Evolutionary conservation across 2,113 vertebrate genomes (phyloP).

Genomic region (Orycteropus afer): DNA sequence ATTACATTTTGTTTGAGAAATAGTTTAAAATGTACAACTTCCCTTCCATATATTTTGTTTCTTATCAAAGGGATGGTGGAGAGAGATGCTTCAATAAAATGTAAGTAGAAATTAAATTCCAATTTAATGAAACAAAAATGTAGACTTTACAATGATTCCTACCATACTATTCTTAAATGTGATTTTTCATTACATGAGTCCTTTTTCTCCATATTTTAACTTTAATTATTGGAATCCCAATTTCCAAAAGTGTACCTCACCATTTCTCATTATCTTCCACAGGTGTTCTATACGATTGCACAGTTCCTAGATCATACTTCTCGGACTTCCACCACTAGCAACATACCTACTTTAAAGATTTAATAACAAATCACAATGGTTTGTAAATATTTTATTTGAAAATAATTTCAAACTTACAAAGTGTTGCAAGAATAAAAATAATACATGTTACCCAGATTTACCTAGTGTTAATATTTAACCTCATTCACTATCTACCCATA

Average conservation of each 20-base stretch:
- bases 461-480: not conserved
- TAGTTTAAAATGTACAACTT: conserved; percentile 49
- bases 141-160: not conserved
- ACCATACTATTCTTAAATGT: not conserved
- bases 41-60: conserved; percentile 37
- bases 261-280: conserved; percentile 36
- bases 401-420: conserved; percentile 15
- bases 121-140: conserved; percentile 41
- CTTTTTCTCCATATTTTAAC: not conserved
- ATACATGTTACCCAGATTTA: not conserved
- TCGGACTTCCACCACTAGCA: not conserved
- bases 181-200: not conserved
- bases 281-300: not conserved
- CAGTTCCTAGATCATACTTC: not conserved
- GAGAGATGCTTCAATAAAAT: conserved; percentile 48
- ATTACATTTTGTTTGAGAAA: conserved; percentile 68
- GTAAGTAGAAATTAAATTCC: conserved; percentile 48
- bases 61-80: conserved; percentile 36
- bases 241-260: not conserved
- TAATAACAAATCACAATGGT: not conserved
- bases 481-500: not conserved
- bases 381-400: not conserved
- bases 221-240: not conserved
- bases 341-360: not conserved
- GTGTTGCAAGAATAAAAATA: conserved; percentile 25